Conservation (phyloP, 1,140 invertebrate genomes). For the Pinna nobilis region DNA sequence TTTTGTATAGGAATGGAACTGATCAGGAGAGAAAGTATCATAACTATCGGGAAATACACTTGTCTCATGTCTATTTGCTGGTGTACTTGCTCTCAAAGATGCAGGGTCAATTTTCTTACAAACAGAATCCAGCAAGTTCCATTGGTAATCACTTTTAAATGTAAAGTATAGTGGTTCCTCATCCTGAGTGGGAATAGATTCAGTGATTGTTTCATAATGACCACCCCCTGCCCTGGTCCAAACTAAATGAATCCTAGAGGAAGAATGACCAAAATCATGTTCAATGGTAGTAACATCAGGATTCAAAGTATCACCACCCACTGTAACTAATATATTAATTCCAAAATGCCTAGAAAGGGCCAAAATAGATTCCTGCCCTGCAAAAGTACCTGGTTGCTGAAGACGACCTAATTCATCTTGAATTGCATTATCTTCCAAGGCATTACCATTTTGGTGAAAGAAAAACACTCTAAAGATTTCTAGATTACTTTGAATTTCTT, state of each 20-base stretch:
- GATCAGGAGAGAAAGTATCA: neutral
- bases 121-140: neutral
- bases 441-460: neutral
- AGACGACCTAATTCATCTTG: neutral
- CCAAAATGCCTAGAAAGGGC: neutral
- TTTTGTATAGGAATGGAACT: neutral
- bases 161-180: neutral
- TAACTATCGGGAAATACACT: neutral
- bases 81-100: neutral
- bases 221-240: neutral
- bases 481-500: neutral
- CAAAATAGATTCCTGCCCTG: neutral
- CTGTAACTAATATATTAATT: neutral
- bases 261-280: neutral
- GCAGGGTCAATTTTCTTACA: neutral
- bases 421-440: neutral
- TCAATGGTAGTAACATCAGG: neutral
- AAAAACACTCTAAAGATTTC: neutral
- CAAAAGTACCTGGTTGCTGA: neutral
- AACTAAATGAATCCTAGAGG: neutral
- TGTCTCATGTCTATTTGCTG: neutral
- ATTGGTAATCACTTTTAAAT: neutral
- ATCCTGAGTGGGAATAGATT: neutral
- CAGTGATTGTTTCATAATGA: conserved; percentile 3
- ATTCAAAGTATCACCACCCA: neutral